Evolutionary conservation across 64 coral and sea anemone species (phyloP).

Genomic region (Trachythela sp.): DNA sequence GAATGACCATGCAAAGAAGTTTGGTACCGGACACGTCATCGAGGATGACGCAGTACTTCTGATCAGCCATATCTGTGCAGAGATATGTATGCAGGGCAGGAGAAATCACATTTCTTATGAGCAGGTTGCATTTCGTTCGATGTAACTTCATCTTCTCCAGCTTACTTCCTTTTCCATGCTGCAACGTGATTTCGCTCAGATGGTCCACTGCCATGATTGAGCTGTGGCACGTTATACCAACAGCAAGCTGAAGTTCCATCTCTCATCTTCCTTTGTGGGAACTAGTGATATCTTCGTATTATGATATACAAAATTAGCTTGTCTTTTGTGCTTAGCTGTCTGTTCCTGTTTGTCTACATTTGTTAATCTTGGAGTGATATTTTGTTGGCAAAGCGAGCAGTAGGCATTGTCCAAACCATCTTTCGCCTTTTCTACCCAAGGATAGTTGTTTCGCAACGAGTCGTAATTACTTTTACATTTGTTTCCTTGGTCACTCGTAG

Average conservation of each 20-base stretch:
- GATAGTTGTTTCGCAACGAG: background rate
- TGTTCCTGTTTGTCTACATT: background rate
- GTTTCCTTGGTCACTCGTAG: no score
- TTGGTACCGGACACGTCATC: background rate
- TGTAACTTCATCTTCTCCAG: background rate
- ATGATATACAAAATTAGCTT: background rate
- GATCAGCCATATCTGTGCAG: background rate
- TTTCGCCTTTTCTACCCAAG: background rate
- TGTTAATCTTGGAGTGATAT: background rate
- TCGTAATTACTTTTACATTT: no score
- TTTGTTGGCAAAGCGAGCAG: background rate
- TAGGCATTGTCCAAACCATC: background rate
- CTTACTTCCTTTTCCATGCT: background rate
- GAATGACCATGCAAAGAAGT: background rate
- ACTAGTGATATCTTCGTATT: no score
- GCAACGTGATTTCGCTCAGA: background rate
- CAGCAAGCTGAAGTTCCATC: background rate
- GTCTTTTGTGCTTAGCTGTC: background rate
- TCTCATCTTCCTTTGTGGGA: no score
- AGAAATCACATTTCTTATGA: background rate
- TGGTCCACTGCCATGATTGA: background rate
- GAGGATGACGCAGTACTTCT: background rate
- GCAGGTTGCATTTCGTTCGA: background rate
- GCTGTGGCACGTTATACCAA: background rate
- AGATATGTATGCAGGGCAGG: background rate